Conservation (phyloP, 2,888 invertebrate species). For the Latheticus oryzae region DNA sequence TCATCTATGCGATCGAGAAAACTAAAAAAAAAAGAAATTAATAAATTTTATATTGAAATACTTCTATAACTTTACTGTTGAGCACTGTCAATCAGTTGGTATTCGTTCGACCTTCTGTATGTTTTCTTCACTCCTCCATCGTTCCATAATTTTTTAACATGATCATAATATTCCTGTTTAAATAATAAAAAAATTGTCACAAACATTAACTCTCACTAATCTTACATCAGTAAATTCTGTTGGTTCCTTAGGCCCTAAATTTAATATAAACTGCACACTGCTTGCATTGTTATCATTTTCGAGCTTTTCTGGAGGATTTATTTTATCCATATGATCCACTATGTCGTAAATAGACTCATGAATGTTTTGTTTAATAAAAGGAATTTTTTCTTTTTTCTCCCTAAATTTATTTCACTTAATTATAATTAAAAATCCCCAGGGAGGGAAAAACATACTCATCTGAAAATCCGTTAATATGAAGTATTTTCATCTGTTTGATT, state of each 20-base stretch:
- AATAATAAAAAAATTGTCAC: constrained; percentile 49
- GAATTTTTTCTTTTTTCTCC: constrained; percentile 75
- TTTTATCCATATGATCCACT: constrained; percentile 69
- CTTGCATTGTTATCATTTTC: constrained; percentile 66
- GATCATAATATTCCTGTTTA: constrained; percentile 82
- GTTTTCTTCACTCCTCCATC: constrained; percentile 79
- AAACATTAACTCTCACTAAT: constrained; percentile 1
- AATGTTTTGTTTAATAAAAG: constrained; percentile 77
- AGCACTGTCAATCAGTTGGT: constrained; percentile 83
- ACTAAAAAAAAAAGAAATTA: no score
- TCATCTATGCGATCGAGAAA: constrained; percentile 79
- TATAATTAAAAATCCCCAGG: constrained; percentile 7
- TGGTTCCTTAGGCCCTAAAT: constrained; percentile 68
- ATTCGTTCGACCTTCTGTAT: constrained; percentile 79
- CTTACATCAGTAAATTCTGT: constrained; percentile 70
- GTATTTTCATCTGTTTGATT: constrained; percentile 87
- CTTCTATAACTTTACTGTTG: constrained; percentile 78
- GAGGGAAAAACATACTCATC: constrained; percentile 68
- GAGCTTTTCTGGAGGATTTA: constrained; percentile 66
- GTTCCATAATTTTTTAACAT: constrained; percentile 75
- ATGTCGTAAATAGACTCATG: constrained; percentile 81
- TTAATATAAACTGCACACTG: constrained; percentile 67
- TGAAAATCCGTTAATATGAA: constrained; percentile 83
- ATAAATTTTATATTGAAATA: no score
- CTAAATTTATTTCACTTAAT: no score